Conservation (phyloP, 2,113 vertebrate species). For the Panthera leo region DNA sequence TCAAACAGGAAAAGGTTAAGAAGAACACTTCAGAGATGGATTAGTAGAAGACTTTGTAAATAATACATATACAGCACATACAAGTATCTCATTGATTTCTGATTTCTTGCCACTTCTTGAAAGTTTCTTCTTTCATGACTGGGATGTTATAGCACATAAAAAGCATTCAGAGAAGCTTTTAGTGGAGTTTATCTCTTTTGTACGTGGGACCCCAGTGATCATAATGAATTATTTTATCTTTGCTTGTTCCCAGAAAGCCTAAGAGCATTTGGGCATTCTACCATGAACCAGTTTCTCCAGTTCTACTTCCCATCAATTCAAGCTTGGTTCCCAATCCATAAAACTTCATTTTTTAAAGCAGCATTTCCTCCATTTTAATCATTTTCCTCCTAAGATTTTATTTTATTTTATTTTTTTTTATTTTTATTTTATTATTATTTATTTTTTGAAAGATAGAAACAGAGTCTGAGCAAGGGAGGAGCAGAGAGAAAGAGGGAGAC, state of each 20-base stretch:
- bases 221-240: neutral
- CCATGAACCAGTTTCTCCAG: neutral
- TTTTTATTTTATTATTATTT: no score
- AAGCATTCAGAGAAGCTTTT: neutral
- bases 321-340: neutral
- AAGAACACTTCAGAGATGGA: neutral
- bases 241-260: neutral
- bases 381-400: neutral
- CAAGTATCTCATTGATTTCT: neutral
- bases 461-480: no score
- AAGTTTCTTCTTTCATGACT: neutral
- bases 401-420: no score
- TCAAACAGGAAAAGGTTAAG: neutral
- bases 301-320: neutral
- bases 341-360: neutral
- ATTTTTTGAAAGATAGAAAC: no score
- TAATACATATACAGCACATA: neutral
- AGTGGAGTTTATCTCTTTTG: neutral
- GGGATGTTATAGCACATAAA: neutral
- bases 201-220: neutral
- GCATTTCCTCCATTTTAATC: neutral
- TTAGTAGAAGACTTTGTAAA: neutral
- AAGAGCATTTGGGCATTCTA: neutral
- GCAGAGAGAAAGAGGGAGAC: no score
- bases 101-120: neutral